A percentile compares a stretch with the other conserved stretches of the same genome.
Conservation (phyloP, 2,113 vertebrate species). For the Mystacornis crossleyi region DNA sequence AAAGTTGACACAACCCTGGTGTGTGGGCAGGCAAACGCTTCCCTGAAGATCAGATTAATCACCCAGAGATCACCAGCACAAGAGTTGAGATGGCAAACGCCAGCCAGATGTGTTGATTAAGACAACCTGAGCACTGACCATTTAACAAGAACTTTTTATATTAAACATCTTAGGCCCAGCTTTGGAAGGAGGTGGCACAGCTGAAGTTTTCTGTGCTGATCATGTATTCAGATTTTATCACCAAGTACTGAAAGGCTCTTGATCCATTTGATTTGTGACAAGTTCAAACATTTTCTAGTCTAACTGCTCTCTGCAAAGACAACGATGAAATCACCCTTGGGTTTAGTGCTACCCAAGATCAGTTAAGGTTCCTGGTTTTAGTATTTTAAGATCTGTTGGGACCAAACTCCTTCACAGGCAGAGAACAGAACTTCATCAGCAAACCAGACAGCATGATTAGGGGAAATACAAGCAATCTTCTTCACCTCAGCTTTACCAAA, state of each 20-base stretch:
- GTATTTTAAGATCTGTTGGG: background rate
- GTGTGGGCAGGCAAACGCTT: background rate
- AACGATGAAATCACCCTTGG: background rate
- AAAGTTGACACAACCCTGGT: background rate
- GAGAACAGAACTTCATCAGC: background rate
- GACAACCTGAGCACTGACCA: background rate
- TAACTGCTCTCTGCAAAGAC: background rate
- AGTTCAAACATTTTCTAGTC: background rate
- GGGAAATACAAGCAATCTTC: background rate
- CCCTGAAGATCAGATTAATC: background rate
- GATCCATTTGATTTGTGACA: background rate
- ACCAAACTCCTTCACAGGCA: background rate
- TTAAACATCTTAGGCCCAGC: background rate
- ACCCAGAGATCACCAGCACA: background rate
- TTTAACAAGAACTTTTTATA: background rate
- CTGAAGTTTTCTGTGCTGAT: background rate
- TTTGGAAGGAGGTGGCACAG: background rate
- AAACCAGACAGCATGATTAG: background rate
- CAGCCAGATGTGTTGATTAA: background rate
- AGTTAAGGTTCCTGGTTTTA: background rate
- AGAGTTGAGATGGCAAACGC: background rate
- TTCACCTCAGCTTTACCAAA: background rate
- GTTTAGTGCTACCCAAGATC: background rate
- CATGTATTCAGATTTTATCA: background rate
- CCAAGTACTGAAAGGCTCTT: background rate